Percentiles rank a stretch among this genome's conserved stretches.
Conservation (phyloP, 1,140 invertebrate genomes). For the Drosophila nikananu region DNA sequence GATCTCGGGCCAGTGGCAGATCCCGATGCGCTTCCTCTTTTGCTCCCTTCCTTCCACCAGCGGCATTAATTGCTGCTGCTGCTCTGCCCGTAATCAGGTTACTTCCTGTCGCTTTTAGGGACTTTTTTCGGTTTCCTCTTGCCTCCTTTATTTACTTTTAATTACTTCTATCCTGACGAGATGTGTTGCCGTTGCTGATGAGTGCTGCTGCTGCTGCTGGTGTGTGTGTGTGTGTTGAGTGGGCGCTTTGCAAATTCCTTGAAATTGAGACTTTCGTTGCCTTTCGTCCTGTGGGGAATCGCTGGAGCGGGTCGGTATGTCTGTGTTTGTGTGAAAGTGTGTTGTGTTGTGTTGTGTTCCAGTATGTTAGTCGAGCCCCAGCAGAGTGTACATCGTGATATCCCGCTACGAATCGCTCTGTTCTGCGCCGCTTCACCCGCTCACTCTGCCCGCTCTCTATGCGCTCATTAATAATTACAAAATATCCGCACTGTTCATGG, state of each 20-base stretch:
- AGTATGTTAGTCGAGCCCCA: constrained; percentile 52
- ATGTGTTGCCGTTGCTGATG: constrained; percentile 30
- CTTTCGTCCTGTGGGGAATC: constrained; percentile 60
- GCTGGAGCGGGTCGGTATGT: constrained; percentile 13
- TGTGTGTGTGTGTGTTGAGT: constrained; percentile 13
- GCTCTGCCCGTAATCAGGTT: constrained; percentile 47
- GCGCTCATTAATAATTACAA: constrained; percentile 61
- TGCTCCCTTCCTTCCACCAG: constrained; percentile 19
- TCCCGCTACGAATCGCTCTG: constrained; percentile 60
- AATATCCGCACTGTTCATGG: constrained; percentile 56
- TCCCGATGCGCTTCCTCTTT: constrained; percentile 35
- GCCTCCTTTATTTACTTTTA: constrained; percentile 65
- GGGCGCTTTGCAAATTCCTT: constrained; percentile 61
- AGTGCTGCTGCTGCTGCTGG: constrained; percentile 6
- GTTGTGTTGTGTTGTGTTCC: constrained; percentile 7
- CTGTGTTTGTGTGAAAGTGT: constrained; percentile 8
- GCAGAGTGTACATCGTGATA: constrained; percentile 60
- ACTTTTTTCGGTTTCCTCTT: constrained; percentile 28
- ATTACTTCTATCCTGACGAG: constrained; percentile 61
- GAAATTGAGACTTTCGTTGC: constrained; percentile 71
- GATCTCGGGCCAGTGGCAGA: constrained; percentile 27
- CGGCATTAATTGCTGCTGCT: constrained; percentile 42
- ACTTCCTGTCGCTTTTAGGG: constrained; percentile 29
- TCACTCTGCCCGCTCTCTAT: constrained; percentile 47
- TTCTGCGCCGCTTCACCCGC: constrained; percentile 23